Conservation (phyloP, 2,113 vertebrate genomes). For the Eulacestoma nigropectus region DNA sequence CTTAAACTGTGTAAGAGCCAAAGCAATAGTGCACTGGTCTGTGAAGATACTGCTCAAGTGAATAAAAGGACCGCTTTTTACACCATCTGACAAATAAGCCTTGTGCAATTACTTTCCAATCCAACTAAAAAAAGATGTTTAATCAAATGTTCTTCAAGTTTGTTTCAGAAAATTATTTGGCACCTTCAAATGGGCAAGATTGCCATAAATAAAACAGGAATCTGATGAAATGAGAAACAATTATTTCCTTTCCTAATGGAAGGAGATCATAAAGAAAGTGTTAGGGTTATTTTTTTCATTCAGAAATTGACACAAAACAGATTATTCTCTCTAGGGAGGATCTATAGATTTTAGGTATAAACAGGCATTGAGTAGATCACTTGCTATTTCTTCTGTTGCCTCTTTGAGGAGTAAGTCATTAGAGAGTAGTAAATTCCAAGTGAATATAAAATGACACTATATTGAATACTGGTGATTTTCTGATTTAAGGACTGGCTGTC, state of each 20-base stretch:
- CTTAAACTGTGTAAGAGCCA: background rate
- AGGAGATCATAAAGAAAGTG: background rate
- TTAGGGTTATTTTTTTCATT: background rate
- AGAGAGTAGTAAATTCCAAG: background rate
- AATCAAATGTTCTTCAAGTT: background rate
- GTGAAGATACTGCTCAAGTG: background rate
- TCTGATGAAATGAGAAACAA: background rate
- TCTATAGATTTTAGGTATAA: background rate
- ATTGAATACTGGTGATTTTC: background rate
- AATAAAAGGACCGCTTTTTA: background rate
- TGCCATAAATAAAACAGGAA: background rate
- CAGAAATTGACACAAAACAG: background rate
- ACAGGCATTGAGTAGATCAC: background rate
- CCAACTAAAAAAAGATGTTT: background rate
- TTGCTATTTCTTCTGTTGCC: background rate
- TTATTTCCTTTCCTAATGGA: background rate
- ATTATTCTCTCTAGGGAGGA: background rate
- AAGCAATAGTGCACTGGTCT: fast-evolving
- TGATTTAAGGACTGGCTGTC: background rate
- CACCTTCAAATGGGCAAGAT: background rate
- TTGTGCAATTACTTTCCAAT: background rate
- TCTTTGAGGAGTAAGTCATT: background rate
- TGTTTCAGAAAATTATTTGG: background rate
- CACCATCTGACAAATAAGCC: background rate
- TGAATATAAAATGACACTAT: background rate